These are phyloP conservation scores for Theristicus caerulescens DNA, from an alignment of 2,113 vertebrate species.

Conservation along the genomic window DNA sequence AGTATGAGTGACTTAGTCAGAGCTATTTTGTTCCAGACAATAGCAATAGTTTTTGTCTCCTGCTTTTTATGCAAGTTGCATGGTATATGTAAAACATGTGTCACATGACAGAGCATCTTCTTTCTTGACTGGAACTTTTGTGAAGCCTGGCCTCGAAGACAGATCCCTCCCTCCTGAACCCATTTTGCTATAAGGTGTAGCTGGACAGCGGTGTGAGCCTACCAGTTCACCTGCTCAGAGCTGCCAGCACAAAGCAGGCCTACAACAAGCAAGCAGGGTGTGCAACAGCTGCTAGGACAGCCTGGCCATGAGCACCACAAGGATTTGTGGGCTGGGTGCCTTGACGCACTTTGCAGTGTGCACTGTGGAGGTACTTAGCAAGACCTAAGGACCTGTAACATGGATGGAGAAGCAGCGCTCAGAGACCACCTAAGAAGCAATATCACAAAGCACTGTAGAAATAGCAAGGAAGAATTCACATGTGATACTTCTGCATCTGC, in stretches of 20 bases:
- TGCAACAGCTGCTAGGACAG: background rate
- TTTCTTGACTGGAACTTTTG: background rate
- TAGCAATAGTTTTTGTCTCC: background rate
- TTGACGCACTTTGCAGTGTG: background rate
- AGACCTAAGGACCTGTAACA: background rate
- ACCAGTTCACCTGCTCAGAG: background rate
- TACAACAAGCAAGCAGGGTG: background rate
- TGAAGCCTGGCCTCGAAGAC: background rate
- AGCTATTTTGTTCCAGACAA: background rate
- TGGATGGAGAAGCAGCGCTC: background rate
- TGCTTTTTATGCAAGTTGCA: background rate
- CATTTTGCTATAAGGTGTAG: background rate
- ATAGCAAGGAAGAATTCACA: background rate
- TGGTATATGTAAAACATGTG: background rate
- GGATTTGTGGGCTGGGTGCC: background rate
- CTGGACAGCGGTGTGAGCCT: background rate
- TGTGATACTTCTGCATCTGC: background rate
- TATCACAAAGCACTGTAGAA: background rate
- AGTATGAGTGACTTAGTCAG: background rate
- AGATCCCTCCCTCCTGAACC: background rate
- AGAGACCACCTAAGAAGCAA: background rate
- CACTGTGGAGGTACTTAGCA: background rate
- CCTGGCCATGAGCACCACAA: background rate
- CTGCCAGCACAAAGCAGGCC: background rate
- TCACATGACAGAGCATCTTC: background rate